Base-by-base conservation (phyloP, 2,797 vertebrate genomes). In the Enteromius viviparus region DNA sequence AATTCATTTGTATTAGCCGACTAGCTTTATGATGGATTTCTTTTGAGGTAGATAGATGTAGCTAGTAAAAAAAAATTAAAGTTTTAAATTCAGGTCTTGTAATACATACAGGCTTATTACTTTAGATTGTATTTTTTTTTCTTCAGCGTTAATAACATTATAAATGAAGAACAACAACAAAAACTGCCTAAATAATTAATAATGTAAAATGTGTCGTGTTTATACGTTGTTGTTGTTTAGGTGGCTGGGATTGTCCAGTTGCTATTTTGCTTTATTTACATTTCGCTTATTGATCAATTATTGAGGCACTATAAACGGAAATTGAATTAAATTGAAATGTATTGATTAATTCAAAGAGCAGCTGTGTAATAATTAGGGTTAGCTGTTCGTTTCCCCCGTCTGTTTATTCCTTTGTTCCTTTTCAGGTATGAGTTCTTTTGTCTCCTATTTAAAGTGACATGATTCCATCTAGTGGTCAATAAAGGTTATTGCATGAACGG, bases 391-490 rank as follows among this genome's bases (percentile, higher is more conserved):
- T 51, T 37, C 0, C 62, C 14, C 29, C 0, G n/a, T 2, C 11
- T 29, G 12, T 76, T 65, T 34, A 47, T 80, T 65, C 21, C 55
- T 80, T 69, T 70, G 58, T 71, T 80, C 62, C 55, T 68, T 10
- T 76, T 40, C 5, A 68, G 64, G 66, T 74, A 14, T 6, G 17
- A 23, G 21, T 69, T 69, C 64, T 71, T 80, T 84, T 86, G 77
- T 83, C 47, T 77, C 6, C 12, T 37, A 34, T 69, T 76, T 64
- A 78, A 65, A 29, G 75, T 77, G 60, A 49, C 53, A 70, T 78
- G 60, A 77, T 42, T 70, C 72, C 53, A 47, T 71, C 85, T 86
- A 83, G 85, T 78, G 87, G 83, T 58, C 19, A 83, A 62, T 55
- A 11, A 9, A 14, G 15, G 8, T 74, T 21, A 53, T 65, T 81